Conservation (phyloP, 1,140 invertebrate genomes). For the Bombus terrestris region DNA sequence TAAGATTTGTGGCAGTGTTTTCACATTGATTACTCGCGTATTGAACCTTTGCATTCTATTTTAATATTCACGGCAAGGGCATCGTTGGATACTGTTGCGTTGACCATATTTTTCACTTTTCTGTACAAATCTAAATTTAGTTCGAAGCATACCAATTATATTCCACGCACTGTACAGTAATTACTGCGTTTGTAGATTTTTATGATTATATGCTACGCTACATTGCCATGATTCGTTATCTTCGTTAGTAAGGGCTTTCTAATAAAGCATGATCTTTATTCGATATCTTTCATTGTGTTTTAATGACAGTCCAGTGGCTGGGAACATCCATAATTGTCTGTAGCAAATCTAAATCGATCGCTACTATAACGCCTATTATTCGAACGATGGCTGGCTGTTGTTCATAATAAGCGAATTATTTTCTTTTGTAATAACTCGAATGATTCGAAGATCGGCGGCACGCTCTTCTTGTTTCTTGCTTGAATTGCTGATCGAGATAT, state of each 20-base stretch:
- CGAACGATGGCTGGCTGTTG: constrained; percentile 34
- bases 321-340: constrained; percentile 10
- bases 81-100: too few relatives aligned
- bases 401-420: constrained; percentile 50
- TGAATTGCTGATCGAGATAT: constrained; percentile 36
- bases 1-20: constrained; percentile 2
- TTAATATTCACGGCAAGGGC: too few relatives aligned
- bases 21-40: neutral
- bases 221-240: neutral
- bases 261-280: constrained; percentile 23
- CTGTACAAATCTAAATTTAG: neutral
- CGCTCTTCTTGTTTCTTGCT: neutral
- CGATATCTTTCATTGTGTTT: neutral
- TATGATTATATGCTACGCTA: neutral
- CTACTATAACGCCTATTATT: constrained; percentile 1
- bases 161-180: too few relatives aligned
- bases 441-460: constrained; percentile 22
- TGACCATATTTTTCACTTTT: neutral
- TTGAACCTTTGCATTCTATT: neutral
- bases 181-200: neutral
- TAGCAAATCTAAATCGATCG: constrained; percentile 45
- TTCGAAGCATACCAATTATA: neutral
- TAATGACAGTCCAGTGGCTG: constrained; percentile 12
- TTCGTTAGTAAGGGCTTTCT: neutral
- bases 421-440: constrained; percentile 37